Evolutionary conservation across 1,140 invertebrate genomes (phyloP), one percentile per base, ranked within the genome.

Genomic region (Vollenhovia emeryi): DNA sequence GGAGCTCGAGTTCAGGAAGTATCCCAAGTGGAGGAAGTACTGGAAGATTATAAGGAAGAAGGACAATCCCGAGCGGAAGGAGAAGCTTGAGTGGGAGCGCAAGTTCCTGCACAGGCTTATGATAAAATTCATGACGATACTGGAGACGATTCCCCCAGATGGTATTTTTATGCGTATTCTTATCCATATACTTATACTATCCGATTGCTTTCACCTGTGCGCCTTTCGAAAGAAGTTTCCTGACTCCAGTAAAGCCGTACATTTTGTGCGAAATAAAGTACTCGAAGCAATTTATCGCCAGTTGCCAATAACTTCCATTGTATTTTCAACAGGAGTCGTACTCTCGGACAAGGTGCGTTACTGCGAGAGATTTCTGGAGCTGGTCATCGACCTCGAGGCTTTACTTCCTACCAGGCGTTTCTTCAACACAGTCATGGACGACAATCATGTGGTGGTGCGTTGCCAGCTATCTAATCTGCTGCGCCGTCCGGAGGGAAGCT

Each of bases 311-410:
- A 66, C 1, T 66, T 45, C 68, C 7, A 43, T 66, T 43, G 33
- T 85, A 30, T 66, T 88, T 50, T 88, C 68, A 8, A 71, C 90
- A 96, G 96, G 95, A 73, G 90, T 94, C 60, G 91, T 97, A n/a
- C 93, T 95, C 79, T 78, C 94, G 1, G 96, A 96, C 45, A 96
- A 97, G 93, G 94, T 98, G 43, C 96, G 96, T 83, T 99, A 99
- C 94, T 99, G 98, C 94, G 99, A 99, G 95, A 96, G 99, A 82
- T 99, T 99, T 95, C 93, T 99, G 45, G 99, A 99, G 95, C 95
- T 99, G 45, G 96, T 99, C 93, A 99, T 99, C 86, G 99, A 99
- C 93, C 95, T 99, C 69, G 99, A 99, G 93, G 98, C 99, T 27
- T 95, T 99, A 73, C 95, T 99, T 86, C 98, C 99, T 1, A 99